Evolutionary conservation across 2,888 invertebrate genomes (phyloP).

Genomic region (Alentia gelatinosa): DNA sequence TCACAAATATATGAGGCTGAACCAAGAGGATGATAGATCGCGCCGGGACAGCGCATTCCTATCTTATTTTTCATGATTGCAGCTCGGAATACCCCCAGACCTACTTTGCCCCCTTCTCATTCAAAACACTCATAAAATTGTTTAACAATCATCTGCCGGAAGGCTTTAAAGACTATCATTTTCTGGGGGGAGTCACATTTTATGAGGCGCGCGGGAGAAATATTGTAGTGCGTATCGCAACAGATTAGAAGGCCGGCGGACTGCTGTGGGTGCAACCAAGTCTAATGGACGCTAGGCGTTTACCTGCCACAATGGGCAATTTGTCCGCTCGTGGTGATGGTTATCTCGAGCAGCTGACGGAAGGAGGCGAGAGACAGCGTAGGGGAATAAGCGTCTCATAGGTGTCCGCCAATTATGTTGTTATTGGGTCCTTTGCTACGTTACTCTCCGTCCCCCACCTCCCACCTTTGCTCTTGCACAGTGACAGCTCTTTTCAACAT

Average conservation of each 20-base stretch:
- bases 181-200: constrained; percentile 12
- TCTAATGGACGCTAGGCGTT: background rate
- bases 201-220: constrained; percentile 14
- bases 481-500: constrained; percentile 48
- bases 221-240: background rate
- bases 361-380: background rate
- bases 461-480: background rate
- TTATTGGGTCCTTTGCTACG: background rate
- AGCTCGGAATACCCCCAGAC: background rate
- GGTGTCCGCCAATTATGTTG: constrained; percentile 37
- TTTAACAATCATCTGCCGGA: constrained; percentile 44
- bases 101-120: background rate
- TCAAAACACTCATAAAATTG: constrained; percentile 13
- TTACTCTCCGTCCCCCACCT: background rate
- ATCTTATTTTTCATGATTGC: too few relatives aligned
- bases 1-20: background rate
- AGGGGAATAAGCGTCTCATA: background rate
- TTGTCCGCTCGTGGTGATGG: constrained; percentile 17
- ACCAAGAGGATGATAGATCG: background rate
- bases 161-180: constrained; percentile 43
- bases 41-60: too few relatives aligned
- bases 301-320: constrained; percentile 37
- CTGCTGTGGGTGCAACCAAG: background rate
- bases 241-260: background rate
- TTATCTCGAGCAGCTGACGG: background rate